Evolutionary conservation across 2,888 invertebrate species (phyloP).

Genomic region (Neocrepidodera transversa): DNA sequence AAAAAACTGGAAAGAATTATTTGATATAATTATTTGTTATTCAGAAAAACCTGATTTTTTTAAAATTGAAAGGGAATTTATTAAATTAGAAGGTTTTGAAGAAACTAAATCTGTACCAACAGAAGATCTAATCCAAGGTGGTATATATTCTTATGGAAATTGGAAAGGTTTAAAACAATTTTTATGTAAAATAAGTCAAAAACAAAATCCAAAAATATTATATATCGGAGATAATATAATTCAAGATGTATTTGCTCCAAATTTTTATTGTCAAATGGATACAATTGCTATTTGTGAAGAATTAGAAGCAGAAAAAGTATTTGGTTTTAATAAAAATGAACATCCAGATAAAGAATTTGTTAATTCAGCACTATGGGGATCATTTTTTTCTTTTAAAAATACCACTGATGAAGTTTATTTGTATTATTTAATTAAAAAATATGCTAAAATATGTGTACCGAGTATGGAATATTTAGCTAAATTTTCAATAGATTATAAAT

Average conservation of each 20-base stretch:
- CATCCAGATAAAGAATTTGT: conserved; percentile 64
- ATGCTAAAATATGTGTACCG: conserved; percentile 72
- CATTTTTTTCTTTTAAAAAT: conserved; percentile 66
- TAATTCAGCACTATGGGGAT: conserved; percentile 71
- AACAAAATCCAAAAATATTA: conserved; percentile 64
- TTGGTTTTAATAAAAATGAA: conserved; percentile 50
- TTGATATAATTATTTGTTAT: conserved; percentile 66
- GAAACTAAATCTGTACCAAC: conserved; percentile 56
- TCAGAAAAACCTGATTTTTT: conserved; percentile 81
- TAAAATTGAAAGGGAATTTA: conserved; percentile 64
- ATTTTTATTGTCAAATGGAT: conserved; percentile 66
- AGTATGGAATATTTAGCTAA: conserved; percentile 65
- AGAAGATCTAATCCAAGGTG: conserved; percentile 60
- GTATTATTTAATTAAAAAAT: conserved; percentile 68
- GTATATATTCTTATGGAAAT: conserved; percentile 67
- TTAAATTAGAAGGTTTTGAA: conserved; percentile 58
- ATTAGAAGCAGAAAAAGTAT: conserved; percentile 67
- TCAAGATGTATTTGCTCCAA: conserved; percentile 76
- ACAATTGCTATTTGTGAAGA: conserved; percentile 77
- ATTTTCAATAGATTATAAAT: conserved; percentile 62
- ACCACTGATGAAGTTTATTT: conserved; percentile 64
- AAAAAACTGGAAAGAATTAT: conserved; percentile 45
- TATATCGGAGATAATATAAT: conserved; percentile 81
- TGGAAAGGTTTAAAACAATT: conserved; percentile 65
- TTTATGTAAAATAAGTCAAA: conserved; percentile 57